Evolutionary conservation across 2,113 vertebrate species (phyloP), one percentile per base, ranked within the genome.

Genomic region (Strigops habroptila): DNA sequence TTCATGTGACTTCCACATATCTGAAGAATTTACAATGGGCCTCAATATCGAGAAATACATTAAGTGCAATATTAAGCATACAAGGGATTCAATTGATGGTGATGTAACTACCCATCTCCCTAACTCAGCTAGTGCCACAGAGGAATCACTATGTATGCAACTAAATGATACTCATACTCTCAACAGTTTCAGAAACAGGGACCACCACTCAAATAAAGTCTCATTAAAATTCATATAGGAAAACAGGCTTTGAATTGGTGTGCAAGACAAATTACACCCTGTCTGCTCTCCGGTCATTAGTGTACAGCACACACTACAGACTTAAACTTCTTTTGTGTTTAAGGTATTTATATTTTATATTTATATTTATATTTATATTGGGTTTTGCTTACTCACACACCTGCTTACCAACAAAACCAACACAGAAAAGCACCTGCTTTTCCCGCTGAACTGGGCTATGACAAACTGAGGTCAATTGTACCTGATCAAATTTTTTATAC

Each of bases 271-370:
- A 5, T 70, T 52, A 24, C 1, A 12, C 16, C 12, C 53, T 60
- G 57, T 43, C 48, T 69, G 55, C 35, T 12, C 23, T 37, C 30
- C 43, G 21, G 31, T 75, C 68, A 43, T 22, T 12, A 48, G 19
- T 1, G 3, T 24, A 41, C 2, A 1, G 44, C 28, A 75, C 8
- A 78, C 0, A 0, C 16, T 25, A 77, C 27, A 75, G 37, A 63
- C 24, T 35, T 63, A 53, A 33, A 73, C 22, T 33, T 46, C 67
- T 37, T 70, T 24, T 75, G 46, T 86, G 8, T 55, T 91, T 67
- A 70, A 53, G 23, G 41, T 25, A 15, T 53, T 53, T 53, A 53
- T 53, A 30, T 53, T 53, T 28, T 52, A 43, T 59, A n/a, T 59
- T n/a, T n/a, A 59, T n/a, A 59, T 59, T 59, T 59, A 25, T 59